Percentiles rank a stretch among this genome's conserved stretches.
Evolutionary conservation across 2,113 vertebrate genomes (phyloP).

Genomic region (Nothoprocta perdicaria): DNA sequence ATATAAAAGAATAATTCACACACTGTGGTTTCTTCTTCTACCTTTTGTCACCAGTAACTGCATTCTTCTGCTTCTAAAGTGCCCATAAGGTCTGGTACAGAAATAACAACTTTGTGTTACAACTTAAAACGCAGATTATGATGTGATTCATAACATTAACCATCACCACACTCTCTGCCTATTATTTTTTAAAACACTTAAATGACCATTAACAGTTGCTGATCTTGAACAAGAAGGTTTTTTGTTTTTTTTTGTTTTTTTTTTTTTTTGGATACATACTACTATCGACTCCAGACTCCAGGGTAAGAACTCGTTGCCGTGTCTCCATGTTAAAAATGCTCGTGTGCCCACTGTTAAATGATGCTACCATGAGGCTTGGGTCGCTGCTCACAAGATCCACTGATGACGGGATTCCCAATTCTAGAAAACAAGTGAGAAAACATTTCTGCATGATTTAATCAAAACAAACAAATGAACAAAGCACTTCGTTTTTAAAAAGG

Average conservation of each 20-base stretch:
- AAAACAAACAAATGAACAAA: not conserved
- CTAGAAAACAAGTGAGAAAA: slow-evolving; percentile 71
- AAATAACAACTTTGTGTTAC: not conserved
- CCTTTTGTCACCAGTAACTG: not conserved
- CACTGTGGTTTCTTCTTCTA: not conserved
- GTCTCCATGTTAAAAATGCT: slow-evolving; percentile 98
- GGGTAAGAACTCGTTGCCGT: slow-evolving; percentile 88
- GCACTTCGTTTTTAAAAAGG: not conserved
- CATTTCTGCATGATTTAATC: not conserved
- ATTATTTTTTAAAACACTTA: not conserved
- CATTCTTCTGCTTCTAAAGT: not conserved
- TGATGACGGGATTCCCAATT: slow-evolving; percentile 93
- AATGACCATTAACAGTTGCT: not conserved
- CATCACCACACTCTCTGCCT: not conserved
- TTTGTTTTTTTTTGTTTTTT: not conserved
- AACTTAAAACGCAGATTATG: not conserved
- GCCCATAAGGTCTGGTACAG: not conserved
- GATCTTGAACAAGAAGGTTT: not conserved
- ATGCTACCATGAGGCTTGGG: slow-evolving; percentile 93
- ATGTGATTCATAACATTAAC: not conserved
- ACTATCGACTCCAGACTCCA: slow-evolving; percentile 87
- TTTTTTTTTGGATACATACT: slow-evolving; percentile 78
- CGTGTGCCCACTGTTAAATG: slow-evolving; percentile 91
- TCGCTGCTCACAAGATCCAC: slow-evolving; percentile 97
- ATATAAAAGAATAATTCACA: not conserved